These are phyloP conservation scores for Typhlichthys eigenmanni DNA, from an alignment of 2,797 vertebrate species.

Conservation along the genomic window DNA sequence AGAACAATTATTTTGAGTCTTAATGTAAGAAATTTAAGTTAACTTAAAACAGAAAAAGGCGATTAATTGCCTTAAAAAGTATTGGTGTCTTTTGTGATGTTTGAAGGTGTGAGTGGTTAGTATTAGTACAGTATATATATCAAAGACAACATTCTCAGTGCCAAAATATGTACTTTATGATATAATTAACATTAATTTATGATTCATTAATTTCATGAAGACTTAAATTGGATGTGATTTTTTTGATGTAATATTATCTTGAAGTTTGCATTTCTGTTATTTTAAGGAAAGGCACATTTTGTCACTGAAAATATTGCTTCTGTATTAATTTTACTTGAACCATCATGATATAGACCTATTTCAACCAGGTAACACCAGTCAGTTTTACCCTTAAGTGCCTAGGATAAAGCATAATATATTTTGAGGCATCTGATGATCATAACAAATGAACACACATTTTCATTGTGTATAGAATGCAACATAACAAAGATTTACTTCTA, in stretches of 20 bases:
- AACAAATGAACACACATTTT: not conserved
- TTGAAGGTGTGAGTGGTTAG: conserved; percentile 7
- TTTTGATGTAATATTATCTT: too few species aligned
- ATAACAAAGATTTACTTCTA: conserved; percentile 23
- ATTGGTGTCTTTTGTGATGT: conserved; percentile 18
- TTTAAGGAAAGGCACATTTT: conserved; percentile 7
- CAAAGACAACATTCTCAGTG: not conserved
- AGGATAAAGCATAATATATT: conserved; percentile 35
- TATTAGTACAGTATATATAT: not conserved
- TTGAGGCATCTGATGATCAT: not conserved
- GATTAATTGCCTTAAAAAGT: conserved; percentile 13
- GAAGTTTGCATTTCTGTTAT: not conserved
- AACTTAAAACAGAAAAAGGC: conserved; percentile 26
- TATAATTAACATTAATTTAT: too few species aligned
- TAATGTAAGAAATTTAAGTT: too few species aligned
- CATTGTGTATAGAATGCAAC: conserved; percentile 10
- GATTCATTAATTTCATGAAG: too few species aligned
- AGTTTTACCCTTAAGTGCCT: conserved; percentile 60
- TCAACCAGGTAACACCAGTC: not conserved
- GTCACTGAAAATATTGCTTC: not conserved
- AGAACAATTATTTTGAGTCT: too few species aligned
- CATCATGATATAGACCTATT: not conserved
- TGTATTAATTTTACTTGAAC: conserved; percentile 1
- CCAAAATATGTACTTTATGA: conserved; percentile 1
- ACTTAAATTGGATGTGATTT: too few species aligned